Base-by-base conservation (phyloP, 1,140 invertebrate genomes). In the Portunus trituberculatus region DNA sequence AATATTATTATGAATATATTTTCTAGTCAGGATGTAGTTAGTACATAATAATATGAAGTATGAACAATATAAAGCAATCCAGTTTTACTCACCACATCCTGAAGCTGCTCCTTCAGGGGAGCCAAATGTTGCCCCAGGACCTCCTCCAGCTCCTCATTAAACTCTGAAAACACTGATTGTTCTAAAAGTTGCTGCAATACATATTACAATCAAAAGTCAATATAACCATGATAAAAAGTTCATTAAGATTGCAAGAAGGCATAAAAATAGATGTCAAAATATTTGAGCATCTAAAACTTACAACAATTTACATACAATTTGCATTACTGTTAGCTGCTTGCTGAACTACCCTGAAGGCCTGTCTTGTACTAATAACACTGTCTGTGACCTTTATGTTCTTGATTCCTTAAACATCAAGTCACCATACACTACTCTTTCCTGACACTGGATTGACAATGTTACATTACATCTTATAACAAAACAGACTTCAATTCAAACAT, bases 111-210 rank as follows among this genome's bases (percentile, higher is more conserved):
- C 39, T 48, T 94, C 29, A 94, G n/a, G 10, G 29, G 52, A 10
- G 67, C 32, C n/a, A 90, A 31, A 39, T 88, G 93, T 25, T 39
- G n/a, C 4, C 39, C 25, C 2, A 94, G 32, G 29, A 86, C 88
- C 4, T 76, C 87, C 88, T 94, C 93, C 88, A 94, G 83, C 39
- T 94, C 32, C 88, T 89, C 93, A 14, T 83, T 86, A 91, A 94
- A 84, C 39, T 94, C 93, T 94, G 93, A 25, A 45, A 83, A 91
- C 8, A 46, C 91, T 4, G 39, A 32, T 12, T 39, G 14, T 76
- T 76, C 16, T 76, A 29, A 3, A 45, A 91, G 48, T 0, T 29
- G 48, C 20, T 25, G 25, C 45, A 25, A 28, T 91, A 45, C 4
- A 48, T 91, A 91, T 39, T 39, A 45, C 28, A 91, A 25, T 16